Evolutionary conservation across 2,113 vertebrate genomes (phyloP).

Genomic region (Phycodurus eques): DNA sequence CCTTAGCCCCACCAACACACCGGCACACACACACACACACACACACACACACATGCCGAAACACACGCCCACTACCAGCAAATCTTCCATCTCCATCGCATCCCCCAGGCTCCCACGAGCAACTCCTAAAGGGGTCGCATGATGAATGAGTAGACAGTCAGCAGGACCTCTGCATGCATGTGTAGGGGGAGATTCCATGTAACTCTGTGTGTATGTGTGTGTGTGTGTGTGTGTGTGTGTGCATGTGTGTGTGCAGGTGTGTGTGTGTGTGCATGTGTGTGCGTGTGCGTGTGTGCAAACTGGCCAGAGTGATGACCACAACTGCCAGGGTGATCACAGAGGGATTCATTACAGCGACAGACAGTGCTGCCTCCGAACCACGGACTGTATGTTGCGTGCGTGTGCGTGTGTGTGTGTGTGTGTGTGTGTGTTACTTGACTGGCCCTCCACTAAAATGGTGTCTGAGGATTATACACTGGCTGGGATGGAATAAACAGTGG

Average conservation of each 20-base stretch:
- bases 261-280: slow-evolving; percentile 22
- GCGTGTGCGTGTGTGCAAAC: slow-evolving; percentile 38
- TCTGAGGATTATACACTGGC: slow-evolving; percentile 85
- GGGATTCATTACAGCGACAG: slow-evolving; percentile 95
- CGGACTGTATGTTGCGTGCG: slow-evolving; percentile 30
- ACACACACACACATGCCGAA: slow-evolving; percentile 34
- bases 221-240: slow-evolving; percentile 25
- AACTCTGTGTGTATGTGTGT: slow-evolving; percentile 29
- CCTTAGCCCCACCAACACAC: slow-evolving; percentile 16
- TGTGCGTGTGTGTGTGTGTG: slow-evolving; percentile 18
- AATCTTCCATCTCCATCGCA: slow-evolving; percentile 76
- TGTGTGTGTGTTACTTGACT: slow-evolving; percentile 65
- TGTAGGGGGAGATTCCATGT: slow-evolving; percentile 32
- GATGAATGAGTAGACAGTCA: slow-evolving; percentile 90
- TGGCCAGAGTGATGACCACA: slow-evolving; percentile 88
- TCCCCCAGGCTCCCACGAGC: slow-evolving; percentile 84
- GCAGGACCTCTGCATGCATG: slow-evolving; percentile 52
- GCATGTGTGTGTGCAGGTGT: slow-evolving; percentile 23
- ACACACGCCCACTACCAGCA: slow-evolving; percentile 49
- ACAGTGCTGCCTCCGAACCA: slow-evolving; percentile 83
- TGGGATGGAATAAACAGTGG: slow-evolving; percentile 90
- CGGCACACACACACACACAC: slow-evolving; percentile 19
- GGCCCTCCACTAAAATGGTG: slow-evolving; percentile 81
- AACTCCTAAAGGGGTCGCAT: slow-evolving; percentile 83
- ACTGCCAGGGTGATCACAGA: slow-evolving; percentile 77